Evolutionary conservation across 2,888 invertebrate species (phyloP).

Genomic region (Carterocephalus palaemon): DNA sequence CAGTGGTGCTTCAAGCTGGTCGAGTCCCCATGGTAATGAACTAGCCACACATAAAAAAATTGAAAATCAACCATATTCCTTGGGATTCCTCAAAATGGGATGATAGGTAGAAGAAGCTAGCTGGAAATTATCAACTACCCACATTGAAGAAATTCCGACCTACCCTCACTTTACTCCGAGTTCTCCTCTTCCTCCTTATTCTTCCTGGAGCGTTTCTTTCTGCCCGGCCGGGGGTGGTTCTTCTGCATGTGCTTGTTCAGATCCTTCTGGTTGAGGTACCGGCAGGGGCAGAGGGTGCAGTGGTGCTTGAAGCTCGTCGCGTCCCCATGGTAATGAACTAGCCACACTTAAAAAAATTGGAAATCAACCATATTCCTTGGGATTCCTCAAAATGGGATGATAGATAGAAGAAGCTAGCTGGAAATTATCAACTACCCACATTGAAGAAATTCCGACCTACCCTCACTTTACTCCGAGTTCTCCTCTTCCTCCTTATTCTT

Average conservation of each 20-base stretch:
- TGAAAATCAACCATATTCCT: too few species aligned
- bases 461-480: conserved; percentile 18
- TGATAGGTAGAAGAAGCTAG: neutral
- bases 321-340: conserved; percentile 55
- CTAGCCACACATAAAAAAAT: too few species aligned
- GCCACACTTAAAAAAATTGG: too few species aligned
- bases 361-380: too few species aligned
- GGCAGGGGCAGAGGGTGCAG: conserved; percentile 52
- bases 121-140: neutral
- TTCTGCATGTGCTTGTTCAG: conserved; percentile 59
- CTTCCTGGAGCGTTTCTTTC: conserved; percentile 30
- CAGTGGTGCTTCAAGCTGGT: conserved; percentile 54
- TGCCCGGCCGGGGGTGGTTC: conserved; percentile 49
- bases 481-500: conserved; percentile 16
- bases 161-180: conserved; percentile 14
- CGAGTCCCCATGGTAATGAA: conserved; percentile 54
- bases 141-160: neutral
- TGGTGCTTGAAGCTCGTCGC: conserved; percentile 51
- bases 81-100: too few species aligned
- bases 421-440: neutral
- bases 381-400: too few species aligned
- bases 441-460: neutral
- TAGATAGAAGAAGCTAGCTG: neutral
- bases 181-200: conserved; percentile 18
- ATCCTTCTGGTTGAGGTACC: conserved; percentile 58